Evolutionary conservation across 1,140 invertebrate genomes (phyloP), one percentile per base, ranked within the genome.

Genomic region (Acromyrmex charruanus): DNA sequence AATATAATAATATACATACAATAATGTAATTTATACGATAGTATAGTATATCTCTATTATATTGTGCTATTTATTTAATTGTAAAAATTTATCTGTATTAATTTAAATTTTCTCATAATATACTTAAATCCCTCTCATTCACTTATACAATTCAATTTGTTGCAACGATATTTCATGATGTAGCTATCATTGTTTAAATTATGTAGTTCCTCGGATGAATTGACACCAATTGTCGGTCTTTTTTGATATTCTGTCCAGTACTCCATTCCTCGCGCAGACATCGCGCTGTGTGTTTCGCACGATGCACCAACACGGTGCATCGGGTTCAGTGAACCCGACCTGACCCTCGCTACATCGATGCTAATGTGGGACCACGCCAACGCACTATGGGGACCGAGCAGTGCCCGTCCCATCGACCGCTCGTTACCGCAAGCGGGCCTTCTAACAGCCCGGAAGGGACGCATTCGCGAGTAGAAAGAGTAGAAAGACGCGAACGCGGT

Each of bases 281-380:
- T 58, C 63, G 80, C 79, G 82, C 87, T 77, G 80, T 77, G 80
- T 79, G 89, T 87, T 71, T 63, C 85, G 65, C 63, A 82, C 88
- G 86, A 80, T 86, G 71, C 71, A 66, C 55, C 81, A 35, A 63
- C 88, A 77, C 86, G 81, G 77, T 90, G 86, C 88, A 80, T 59
- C 72, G 86, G 69, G 90, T 90, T 91, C 90, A 88, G 49, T 86
- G 90, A 91, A 91, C 90, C 74, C 90, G 87, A 91, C 90, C 89
- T 91, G 90, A 91, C 90, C 90, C 89, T 88, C 89, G 81, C 89
- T 88, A 86, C 87, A 90, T 90, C 90, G 87, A 91, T 88, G 90
- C 79, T 91, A 91, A 91, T 90, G 89, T 89, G 87, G 87, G 89
- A 90, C 87, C 90, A 91, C 90, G 90, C 90, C 90, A 90, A 90